A percentile compares a stretch with the other conserved stretches of the same genome.
Conservation (phyloP, 2,797 vertebrate species). For the Gymnothorax javanicus region DNA sequence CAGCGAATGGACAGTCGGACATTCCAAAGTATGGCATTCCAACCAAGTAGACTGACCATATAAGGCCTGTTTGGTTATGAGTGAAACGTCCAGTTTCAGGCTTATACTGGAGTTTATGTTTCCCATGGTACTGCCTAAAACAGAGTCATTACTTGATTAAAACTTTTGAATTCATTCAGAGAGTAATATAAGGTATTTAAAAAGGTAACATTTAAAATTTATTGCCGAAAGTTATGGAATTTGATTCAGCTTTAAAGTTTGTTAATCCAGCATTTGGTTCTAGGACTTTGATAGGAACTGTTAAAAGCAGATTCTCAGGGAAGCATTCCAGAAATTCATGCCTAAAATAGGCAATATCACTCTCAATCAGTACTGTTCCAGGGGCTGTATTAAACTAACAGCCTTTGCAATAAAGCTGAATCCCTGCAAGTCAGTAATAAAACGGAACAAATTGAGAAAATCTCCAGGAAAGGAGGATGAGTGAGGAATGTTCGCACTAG, state of each 20-base stretch:
- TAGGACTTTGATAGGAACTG: conserved; percentile 25
- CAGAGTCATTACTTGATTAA: neutral
- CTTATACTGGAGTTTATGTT: neutral
- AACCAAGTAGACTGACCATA: neutral
- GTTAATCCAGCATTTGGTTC: neutral
- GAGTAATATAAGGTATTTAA: neutral
- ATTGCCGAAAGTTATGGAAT: neutral
- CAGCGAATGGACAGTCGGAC: neutral
- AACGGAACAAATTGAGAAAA: neutral
- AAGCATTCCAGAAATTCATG: conserved; percentile 37
- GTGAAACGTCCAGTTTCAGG: neutral
- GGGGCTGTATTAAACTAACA: conserved; percentile 55
- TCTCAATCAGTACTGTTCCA: neutral
- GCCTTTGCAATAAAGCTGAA: conserved; percentile 20
- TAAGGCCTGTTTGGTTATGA: conserved; percentile 4
- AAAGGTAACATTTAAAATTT: neutral
- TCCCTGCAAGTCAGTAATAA: neutral
- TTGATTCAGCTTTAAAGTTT: neutral
- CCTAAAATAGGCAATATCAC: conserved; percentile 47
- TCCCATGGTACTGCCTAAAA: neutral
- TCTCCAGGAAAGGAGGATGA: neutral
- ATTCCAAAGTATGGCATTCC: conserved; percentile 1
- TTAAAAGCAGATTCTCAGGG: conserved; percentile 35
- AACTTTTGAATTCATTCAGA: neutral
- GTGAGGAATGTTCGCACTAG: neutral